phyloP scores from a whole-genome alignment of 2,888 invertebrate species.

The Noctua janthe region DNA sequence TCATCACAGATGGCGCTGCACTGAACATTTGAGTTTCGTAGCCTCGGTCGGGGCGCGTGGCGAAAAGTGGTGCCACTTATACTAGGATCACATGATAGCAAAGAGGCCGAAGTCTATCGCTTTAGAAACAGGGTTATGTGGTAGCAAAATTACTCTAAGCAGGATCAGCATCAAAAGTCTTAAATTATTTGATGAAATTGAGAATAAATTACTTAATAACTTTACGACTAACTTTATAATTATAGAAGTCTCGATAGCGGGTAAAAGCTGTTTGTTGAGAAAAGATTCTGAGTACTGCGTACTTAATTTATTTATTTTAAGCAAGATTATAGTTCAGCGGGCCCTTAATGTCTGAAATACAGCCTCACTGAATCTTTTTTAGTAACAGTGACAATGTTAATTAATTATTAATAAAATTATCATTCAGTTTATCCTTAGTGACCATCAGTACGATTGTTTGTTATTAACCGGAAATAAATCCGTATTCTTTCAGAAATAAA shows the following conservation, averaged over 20 bases:
- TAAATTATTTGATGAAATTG: neutral
- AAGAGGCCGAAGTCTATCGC: neutral
- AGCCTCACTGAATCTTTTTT: neutral
- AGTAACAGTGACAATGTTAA: neutral
- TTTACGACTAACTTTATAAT: too few species aligned
- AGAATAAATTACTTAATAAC: too few species aligned
- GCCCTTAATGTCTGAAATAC: neutral
- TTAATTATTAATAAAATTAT: too few species aligned
- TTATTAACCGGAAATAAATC: too few species aligned
- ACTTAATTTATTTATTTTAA: too few species aligned
- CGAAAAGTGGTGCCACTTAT: neutral
- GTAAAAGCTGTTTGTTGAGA: neutral
- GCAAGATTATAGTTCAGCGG: neutral
- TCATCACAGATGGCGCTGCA: neutral
- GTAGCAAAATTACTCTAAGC: neutral
- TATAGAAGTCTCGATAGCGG: neutral
- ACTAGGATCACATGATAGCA: slow-evolving; percentile 3
- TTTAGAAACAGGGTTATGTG: neutral
- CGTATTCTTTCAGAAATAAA: too few species aligned
- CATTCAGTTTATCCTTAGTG: too few species aligned
- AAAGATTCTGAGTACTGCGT: neutral
- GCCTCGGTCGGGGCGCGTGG: neutral
- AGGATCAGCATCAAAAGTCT: neutral
- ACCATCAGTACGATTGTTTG: too few species aligned
- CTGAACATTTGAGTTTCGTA: neutral